phyloP scores from a whole-genome alignment of 92 coral and sea anemone genomes.

The Umimayanthus kanabou region DNA sequence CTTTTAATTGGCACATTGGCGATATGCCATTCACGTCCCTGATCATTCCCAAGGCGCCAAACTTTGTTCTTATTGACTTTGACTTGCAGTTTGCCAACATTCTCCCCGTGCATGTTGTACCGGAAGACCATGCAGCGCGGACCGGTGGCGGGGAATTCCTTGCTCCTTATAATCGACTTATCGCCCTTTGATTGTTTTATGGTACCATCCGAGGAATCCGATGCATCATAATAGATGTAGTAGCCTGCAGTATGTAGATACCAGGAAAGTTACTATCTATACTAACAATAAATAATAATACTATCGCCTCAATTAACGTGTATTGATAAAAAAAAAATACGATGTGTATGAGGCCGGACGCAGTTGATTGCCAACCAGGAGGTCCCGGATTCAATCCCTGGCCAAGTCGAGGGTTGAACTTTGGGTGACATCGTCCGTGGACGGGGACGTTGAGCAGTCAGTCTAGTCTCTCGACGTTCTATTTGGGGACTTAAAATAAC shows the following conservation, averaged over 20 bases:
- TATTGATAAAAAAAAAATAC: too few relatives aligned
- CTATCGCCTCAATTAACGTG: too few relatives aligned
- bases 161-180: neutral
- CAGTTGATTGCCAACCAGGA: too few relatives aligned
- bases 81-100: neutral
- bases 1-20: neutral
- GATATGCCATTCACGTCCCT: neutral
- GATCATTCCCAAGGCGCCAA: neutral
- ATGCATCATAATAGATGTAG: slow-evolving; percentile 9
- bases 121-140: slow-evolving; percentile 3
- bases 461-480: too few relatives aligned
- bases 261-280: neutral
- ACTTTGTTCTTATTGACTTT: too few relatives aligned
- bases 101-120: neutral
- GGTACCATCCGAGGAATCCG: slow-evolving; percentile 10
- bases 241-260: neutral
- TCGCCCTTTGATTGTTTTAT: neutral
- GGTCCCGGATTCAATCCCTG: too few relatives aligned
- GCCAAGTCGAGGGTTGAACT: too few relatives aligned
- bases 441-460: too few relatives aligned
- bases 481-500: too few relatives aligned
- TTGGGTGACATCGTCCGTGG: too few relatives aligned
- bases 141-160: neutral
- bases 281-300: too few relatives aligned
- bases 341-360: too few relatives aligned